Percentiles rank a stretch among this genome's conserved stretches.
Evolutionary conservation across 2,888 invertebrate species (phyloP).

Genomic region (Octodonta nipae): DNA sequence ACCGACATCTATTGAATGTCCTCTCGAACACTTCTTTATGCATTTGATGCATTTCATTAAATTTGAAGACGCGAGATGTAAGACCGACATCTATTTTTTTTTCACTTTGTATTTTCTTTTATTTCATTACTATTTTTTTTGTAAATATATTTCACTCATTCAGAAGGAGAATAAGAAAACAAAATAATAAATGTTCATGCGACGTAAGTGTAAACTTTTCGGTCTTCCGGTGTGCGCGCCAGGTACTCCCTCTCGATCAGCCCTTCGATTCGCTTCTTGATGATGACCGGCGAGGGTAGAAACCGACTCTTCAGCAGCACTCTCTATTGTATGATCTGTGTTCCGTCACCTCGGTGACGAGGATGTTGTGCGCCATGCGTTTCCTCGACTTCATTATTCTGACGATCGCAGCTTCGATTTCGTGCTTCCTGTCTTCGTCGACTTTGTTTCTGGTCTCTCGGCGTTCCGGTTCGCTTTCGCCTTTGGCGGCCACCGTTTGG

Average conservation of each 20-base stretch:
- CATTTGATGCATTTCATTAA: no score
- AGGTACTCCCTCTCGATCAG: conserved; percentile 98
- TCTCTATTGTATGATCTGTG: no score
- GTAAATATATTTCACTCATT: no score
- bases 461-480: conserved; percentile 97
- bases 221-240: conserved; percentile 91
- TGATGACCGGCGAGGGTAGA: conserved; percentile 92
- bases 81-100: no score
- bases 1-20: no score
- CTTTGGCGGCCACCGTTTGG: conserved; percentile 86
- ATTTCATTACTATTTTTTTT: no score
- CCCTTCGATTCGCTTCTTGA: conserved; percentile 98
- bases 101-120: no score
- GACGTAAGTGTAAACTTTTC: conserved; percentile 91
- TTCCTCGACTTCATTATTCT: conserved; percentile 98
- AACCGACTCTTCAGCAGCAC: conserved; percentile 89
- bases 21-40: no score
- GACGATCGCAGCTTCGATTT: conserved; percentile 98
- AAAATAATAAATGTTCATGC: conserved; percentile 46
- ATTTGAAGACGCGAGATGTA: no score
- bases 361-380: conserved; percentile 83
- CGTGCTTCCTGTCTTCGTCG: conserved; percentile 97
- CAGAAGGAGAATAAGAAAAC: no score
- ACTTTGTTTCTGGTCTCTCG: conserved; percentile 89
- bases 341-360: conserved; percentile 94